Evolutionary conservation across 35 echinoderm and acorn worm species (phyloP).

Genomic region (Apostichopus parvimensis): DNA sequence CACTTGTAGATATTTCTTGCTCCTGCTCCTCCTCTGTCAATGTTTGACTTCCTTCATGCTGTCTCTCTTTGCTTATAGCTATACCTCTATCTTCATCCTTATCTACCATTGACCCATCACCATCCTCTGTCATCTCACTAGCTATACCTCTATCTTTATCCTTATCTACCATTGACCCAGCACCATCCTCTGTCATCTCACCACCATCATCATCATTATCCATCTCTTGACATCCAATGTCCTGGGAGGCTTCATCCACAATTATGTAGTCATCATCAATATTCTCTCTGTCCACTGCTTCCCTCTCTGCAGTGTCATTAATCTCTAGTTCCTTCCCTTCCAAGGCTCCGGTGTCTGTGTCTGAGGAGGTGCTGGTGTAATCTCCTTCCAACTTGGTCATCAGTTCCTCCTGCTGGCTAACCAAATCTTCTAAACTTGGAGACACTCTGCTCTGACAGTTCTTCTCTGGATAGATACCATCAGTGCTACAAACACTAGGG

Average conservation of each 20-base stretch:
- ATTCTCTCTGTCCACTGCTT: neutral
- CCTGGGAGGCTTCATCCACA: neutral
- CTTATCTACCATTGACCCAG: neutral
- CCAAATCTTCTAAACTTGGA: conserved; percentile 63
- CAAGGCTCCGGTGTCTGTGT: neutral
- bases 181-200: neutral
- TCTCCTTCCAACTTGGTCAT: conserved; percentile 54
- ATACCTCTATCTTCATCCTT: neutral
- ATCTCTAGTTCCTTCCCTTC: neutral
- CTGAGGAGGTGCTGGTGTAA: neutral
- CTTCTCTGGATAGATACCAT: conserved; percentile 52
- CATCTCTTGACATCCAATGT: neutral
- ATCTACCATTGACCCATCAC: conserved; percentile 16
- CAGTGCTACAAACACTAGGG: conserved; percentile 43
- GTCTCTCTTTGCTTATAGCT: neutral
- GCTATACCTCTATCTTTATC: neutral
- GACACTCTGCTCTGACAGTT: neutral
- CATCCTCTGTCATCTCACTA: neutral
- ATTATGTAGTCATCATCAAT: neutral
- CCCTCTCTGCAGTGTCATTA: neutral
- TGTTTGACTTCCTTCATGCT: neutral
- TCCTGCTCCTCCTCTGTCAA: neutral
- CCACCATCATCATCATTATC: neutral
- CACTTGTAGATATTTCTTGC: neutral
- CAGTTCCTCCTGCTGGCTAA: conserved; percentile 33